Conservation (phyloP, 2,797 vertebrate species). For the Pangasius larnaudii region DNA sequence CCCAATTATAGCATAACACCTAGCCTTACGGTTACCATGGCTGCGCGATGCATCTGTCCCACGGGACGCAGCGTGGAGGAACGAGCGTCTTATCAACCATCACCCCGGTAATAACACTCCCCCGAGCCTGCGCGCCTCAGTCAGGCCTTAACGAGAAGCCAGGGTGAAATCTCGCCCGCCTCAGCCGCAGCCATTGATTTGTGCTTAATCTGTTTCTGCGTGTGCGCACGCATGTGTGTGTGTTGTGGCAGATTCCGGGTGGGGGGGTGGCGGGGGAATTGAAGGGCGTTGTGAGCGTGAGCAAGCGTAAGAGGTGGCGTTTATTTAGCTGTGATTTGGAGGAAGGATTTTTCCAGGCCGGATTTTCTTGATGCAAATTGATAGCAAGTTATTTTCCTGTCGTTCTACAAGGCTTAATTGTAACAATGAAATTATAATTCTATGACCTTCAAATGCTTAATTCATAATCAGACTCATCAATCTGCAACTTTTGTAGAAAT, state of each 20-base stretch:
- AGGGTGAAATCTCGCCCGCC: slow-evolving; percentile 84
- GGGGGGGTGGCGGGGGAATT: slow-evolving; percentile 45
- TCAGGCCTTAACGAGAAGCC: slow-evolving; percentile 85
- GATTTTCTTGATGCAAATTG: slow-evolving; percentile 47
- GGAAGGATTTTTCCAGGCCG: slow-evolving; percentile 42
- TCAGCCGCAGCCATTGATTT: slow-evolving; percentile 84
- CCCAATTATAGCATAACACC: slow-evolving; percentile 89
- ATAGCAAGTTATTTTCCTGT: not conserved
- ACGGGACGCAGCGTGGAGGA: slow-evolving; percentile 85
- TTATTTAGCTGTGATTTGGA: slow-evolving; percentile 53
- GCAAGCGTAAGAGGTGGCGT: slow-evolving; percentile 59
- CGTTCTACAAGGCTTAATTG: not conserved
- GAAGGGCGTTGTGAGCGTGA: slow-evolving; percentile 53
- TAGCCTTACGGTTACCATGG: slow-evolving; percentile 92
- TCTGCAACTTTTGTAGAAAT: not conserved
- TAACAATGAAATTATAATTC: not conserved
- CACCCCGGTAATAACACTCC: slow-evolving; percentile 87
- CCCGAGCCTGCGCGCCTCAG: slow-evolving; percentile 80
- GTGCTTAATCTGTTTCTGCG: slow-evolving; percentile 83
- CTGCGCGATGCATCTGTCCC: slow-evolving; percentile 85
- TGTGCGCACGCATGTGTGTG: slow-evolving; percentile 41
- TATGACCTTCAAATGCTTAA: slow-evolving; percentile 7
- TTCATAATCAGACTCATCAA: slow-evolving; percentile 1
- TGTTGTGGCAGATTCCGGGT: slow-evolving; percentile 24
- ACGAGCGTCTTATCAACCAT: slow-evolving; percentile 90